A percentile compares a stretch with the other conserved stretches of the same genome.
These are phyloP conservation scores for Trinorchestia longiramus DNA, from an alignment of 1,140 invertebrate species.

Conservation along the genomic window DNA sequence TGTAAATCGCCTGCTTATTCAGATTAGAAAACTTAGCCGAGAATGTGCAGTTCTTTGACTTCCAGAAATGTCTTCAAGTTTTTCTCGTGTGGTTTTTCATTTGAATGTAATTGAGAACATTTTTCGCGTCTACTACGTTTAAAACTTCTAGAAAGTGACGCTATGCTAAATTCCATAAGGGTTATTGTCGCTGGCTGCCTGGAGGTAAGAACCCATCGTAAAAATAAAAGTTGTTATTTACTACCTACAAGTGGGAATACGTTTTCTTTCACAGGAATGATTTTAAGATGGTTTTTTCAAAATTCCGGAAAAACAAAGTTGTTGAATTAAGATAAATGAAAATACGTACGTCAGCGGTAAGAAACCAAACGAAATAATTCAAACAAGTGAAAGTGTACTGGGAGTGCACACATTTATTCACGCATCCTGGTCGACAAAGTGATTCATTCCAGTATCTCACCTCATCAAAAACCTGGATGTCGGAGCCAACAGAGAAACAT, in stretches of 20 bases:
- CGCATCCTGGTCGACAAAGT: neutral
- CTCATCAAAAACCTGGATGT: conserved; percentile 39
- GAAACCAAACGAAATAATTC: neutral
- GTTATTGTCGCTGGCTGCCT: neutral
- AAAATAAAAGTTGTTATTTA: too few species aligned
- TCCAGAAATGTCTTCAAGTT: neutral
- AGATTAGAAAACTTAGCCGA: conserved; percentile 23
- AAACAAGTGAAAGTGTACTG: neutral
- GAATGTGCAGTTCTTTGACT: conserved; percentile 28
- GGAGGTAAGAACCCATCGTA: too few species aligned
- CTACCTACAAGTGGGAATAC: too few species aligned
- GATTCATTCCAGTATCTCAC: neutral
- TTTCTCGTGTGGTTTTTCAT: neutral
- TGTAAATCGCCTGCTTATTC: conserved; percentile 40
- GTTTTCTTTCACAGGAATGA: too few species aligned
- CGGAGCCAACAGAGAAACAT: neutral
- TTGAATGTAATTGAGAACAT: neutral
- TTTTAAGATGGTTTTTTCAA: too few species aligned
- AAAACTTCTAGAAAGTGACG: neutral
- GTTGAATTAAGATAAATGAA: too few species aligned
- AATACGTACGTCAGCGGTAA: too few species aligned
- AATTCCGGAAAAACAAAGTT: too few species aligned
- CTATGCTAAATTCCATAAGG: neutral
- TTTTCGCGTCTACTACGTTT: neutral
- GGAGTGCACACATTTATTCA: neutral